Evolutionary conservation across 2,797 vertebrate species (phyloP).

Genomic region (Phalanger gymnotis): DNA sequence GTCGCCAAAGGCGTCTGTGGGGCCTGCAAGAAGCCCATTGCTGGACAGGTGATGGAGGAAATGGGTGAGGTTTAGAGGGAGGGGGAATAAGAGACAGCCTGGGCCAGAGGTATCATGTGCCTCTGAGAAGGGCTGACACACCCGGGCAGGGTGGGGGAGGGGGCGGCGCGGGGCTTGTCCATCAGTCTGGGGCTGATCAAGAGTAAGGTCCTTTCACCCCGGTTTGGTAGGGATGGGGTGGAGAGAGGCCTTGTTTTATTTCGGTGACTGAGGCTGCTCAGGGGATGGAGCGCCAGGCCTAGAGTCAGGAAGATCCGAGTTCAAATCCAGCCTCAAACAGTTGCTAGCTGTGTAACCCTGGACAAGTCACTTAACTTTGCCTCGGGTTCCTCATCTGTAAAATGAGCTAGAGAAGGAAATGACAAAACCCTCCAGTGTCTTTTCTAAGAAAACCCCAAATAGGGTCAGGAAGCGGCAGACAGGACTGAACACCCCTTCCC

Average conservation of each 20-base stretch:
- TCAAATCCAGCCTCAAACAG: not conserved
- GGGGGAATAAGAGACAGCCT: not conserved
- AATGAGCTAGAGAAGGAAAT: not conserved
- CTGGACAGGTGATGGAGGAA: slow-evolving; percentile 90
- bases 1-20: slow-evolving; percentile 96
- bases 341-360: not conserved
- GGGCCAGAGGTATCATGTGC: too few relatives aligned
- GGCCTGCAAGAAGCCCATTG: slow-evolving; percentile 97
- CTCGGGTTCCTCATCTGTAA: not conserved
- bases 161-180: too few relatives aligned
- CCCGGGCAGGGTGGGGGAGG: too few relatives aligned
- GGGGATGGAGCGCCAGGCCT: not conserved
- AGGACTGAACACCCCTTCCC: slow-evolving; percentile 65
- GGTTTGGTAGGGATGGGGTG: slow-evolving; percentile 4
- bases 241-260: slow-evolving; percentile 77
- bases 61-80: slow-evolving; percentile 53
- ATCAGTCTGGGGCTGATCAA: too few relatives aligned
- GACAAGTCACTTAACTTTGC: not conserved
- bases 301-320: not conserved
- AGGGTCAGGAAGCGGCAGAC: not conserved
- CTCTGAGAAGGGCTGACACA: too few relatives aligned
- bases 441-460: not conserved
- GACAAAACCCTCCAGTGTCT: not conserved
- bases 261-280: slow-evolving; percentile 75
- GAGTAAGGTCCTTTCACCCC: slow-evolving; percentile 67